These are phyloP conservation scores for Anneissia japonica DNA, from an alignment of 35 echinoderm and acorn worm species.

Conservation along the genomic window DNA sequence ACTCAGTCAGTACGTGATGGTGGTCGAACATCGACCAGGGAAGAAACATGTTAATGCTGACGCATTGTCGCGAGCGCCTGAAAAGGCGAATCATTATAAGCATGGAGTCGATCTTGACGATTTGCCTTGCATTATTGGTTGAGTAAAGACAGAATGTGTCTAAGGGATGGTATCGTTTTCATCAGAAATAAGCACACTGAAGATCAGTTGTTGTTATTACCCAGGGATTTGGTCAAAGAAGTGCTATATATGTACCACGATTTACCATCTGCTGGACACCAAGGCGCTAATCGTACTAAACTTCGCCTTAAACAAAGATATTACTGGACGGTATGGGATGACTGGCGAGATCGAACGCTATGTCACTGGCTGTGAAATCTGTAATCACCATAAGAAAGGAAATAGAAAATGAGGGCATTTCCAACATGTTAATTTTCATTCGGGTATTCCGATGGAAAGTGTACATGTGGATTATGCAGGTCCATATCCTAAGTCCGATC, in stretches of 20 bases:
- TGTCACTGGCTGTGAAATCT: slow-evolving; percentile 17
- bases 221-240: not conserved
- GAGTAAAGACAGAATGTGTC: not conserved
- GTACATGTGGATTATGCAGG: slow-evolving; percentile 40
- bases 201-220: not conserved
- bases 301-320: no score
- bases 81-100: not conserved
- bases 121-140: not conserved
- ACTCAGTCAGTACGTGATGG: slow-evolving; percentile 36
- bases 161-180: not conserved
- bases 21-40: slow-evolving; percentile 33
- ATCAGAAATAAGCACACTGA: not conserved
- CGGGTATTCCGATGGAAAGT: slow-evolving; percentile 22
- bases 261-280: not conserved
- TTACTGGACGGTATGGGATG: no score
- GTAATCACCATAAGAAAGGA: slow-evolving; percentile 24
- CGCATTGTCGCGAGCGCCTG: slow-evolving; percentile 10
- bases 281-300: no score
- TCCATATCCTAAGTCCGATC: slow-evolving; percentile 24
- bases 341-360: slow-evolving; percentile 11
- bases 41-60: slow-evolving; percentile 37
- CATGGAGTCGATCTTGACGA: not conserved
- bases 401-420: no score
- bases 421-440: no score
- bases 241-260: not conserved